Percentiles rank a stretch among this genome's conserved stretches.
Conservation (phyloP, 1,140 invertebrate genomes). For the Philotrypesis tridentata region DNA sequence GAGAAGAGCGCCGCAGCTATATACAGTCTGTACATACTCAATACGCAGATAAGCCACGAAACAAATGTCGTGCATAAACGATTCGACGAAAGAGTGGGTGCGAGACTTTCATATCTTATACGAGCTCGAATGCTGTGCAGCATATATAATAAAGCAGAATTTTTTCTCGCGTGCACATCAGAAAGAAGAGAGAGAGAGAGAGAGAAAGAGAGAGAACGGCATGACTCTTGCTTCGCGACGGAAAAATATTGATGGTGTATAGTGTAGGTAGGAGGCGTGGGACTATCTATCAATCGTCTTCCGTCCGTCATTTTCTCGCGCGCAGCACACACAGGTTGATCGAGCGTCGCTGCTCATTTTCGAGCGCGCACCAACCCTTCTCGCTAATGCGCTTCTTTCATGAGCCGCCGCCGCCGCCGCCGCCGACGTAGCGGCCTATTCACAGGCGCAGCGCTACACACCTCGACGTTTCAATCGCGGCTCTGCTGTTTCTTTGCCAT, state of each 20-base stretch:
- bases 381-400: constrained; percentile 69
- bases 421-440: constrained; percentile 49
- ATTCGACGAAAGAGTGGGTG: not conserved
- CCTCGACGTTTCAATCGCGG: constrained; percentile 69
- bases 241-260: constrained; percentile 12
- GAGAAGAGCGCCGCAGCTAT: not conserved
- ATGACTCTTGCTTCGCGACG: not conserved
- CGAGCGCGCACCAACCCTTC: not conserved
- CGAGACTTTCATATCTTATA: not conserved
- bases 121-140: not conserved
- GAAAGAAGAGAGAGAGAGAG: no score
- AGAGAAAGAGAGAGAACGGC: no score
- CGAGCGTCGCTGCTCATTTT: not conserved
- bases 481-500: constrained; percentile 56
- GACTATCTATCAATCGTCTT: constrained; percentile 23
- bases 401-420: constrained; percentile 52
- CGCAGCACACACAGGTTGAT: constrained; percentile 15
- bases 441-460: constrained; percentile 51
- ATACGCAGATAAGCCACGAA: constrained; percentile 67
- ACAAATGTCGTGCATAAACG: constrained; percentile 12
- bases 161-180: not conserved
- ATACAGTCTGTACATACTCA: constrained; percentile 52
- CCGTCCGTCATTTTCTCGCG: not conserved
- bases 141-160: not conserved
- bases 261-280: not conserved